phyloP scores from a whole-genome alignment of 2,888 invertebrate genomes.

The Kryphioiulus occultus region DNA sequence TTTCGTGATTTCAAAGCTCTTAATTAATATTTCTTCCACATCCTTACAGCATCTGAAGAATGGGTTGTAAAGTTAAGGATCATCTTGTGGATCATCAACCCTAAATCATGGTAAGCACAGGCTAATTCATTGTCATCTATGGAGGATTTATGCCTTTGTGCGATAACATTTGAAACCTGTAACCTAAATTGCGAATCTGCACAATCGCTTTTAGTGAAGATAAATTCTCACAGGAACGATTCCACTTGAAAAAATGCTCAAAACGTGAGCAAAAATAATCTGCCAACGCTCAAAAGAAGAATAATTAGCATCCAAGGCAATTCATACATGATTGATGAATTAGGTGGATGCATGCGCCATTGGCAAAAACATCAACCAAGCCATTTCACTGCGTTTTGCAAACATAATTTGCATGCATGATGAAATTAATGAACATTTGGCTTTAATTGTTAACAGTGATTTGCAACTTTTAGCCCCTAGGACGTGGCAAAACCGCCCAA shows the following conservation, averaged over 20 bases:
- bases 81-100: not conserved
- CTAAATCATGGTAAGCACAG: not conserved
- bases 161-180: slow-evolving; percentile 15
- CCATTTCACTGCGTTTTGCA: not conserved
- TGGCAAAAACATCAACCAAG: not conserved
- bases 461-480: not conserved
- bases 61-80: not conserved
- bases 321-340: slow-evolving; percentile 16
- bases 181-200: not conserved
- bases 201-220: not conserved
- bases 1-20: not conserved
- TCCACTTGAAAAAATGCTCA: not conserved
- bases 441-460: not conserved
- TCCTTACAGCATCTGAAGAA: not conserved
- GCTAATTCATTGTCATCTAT: not conserved
- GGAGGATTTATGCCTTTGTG: not conserved
- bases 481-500: not conserved
- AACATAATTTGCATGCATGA: slow-evolving; percentile 9
- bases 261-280: not conserved
- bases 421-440: not conserved
- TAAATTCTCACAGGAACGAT: not conserved
- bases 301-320: not conserved
- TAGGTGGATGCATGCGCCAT: not conserved
- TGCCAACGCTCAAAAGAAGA: not conserved
- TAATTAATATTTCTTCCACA: not conserved